Percentiles rank a stretch among this genome's conserved stretches.
phyloP scores from a whole-genome alignment of 2,888 invertebrate genomes.

The Drosophila infuscata region DNA sequence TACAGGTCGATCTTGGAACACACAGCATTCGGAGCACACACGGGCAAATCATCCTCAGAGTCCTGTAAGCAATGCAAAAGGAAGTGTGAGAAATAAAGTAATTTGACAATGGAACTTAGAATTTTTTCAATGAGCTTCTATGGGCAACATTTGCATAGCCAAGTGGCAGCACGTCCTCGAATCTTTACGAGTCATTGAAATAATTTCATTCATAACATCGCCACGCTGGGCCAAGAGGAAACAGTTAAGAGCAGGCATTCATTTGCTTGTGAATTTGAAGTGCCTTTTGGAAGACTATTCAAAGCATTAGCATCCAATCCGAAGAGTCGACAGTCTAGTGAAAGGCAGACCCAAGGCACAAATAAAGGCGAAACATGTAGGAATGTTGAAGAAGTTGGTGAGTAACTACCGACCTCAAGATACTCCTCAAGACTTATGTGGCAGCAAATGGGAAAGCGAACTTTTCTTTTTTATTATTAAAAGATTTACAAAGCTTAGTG shows the following conservation, averaged over 20 bases:
- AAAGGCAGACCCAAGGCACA: not conserved
- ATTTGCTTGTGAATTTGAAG: slow-evolving; percentile 31
- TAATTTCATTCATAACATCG: slow-evolving; percentile 41
- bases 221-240: not conserved
- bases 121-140: slow-evolving; percentile 5
- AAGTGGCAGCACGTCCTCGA: slow-evolving; percentile 32
- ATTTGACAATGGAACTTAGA: slow-evolving; percentile 8
- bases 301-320: slow-evolving; percentile 8
- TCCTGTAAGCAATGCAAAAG: slow-evolving; percentile 87
- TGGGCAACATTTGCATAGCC: slow-evolving; percentile 41
- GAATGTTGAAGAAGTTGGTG: not conserved
- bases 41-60: slow-evolving; percentile 92
- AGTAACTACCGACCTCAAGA: not conserved
- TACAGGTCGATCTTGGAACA: slow-evolving; percentile 95
- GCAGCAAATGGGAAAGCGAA: not conserved
- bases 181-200: slow-evolving; percentile 38
- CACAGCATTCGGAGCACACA: slow-evolving; percentile 91
- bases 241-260: slow-evolving; percentile 15
- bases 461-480: not conserved
- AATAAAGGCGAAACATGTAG: too few relatives aligned
- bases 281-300: slow-evolving; percentile 27
- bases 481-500: not conserved
- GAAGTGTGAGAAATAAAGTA: slow-evolving; percentile 5
- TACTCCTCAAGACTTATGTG: not conserved
- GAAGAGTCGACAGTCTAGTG: not conserved